A percentile compares a stretch with the other conserved stretches of the same genome.
phyloP scores from a whole-genome alignment of 2,113 vertebrate genomes.

The Mionectes macconnelli region DNA sequence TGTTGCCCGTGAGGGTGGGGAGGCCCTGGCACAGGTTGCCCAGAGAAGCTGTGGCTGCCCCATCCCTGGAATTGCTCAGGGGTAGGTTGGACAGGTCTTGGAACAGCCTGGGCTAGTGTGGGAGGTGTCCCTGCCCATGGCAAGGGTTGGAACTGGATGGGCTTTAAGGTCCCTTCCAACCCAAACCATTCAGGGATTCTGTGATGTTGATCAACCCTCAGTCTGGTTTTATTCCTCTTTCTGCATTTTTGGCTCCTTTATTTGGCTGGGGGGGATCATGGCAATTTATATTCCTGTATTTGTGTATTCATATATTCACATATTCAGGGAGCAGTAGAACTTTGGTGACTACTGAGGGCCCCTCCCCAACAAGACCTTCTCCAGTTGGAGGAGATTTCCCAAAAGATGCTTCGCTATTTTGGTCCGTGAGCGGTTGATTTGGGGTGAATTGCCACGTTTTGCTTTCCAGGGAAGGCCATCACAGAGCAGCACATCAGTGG shows the following conservation, averaged over 20 bases:
- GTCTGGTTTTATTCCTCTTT: background rate
- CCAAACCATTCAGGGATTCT: background rate
- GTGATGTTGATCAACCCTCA: background rate
- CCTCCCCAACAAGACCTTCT: background rate
- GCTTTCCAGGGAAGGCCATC: background rate
- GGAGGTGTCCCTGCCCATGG: background rate
- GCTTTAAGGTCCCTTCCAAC: background rate
- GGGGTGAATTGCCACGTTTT: background rate
- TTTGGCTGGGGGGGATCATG: background rate
- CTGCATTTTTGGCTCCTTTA: background rate
- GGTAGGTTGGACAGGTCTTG: rapidly evolving
- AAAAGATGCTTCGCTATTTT: background rate
- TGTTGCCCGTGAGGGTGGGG: rapidly evolving
- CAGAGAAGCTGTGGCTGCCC: background rate
- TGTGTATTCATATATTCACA: background rate
- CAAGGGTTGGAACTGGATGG: rapidly evolving
- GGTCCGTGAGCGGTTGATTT: rapidly evolving
- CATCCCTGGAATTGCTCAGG: background rate
- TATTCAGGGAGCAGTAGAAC: background rate
- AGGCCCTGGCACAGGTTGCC: background rate
- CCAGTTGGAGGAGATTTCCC: background rate
- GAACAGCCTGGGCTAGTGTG: rapidly evolving
- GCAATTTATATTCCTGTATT: background rate
- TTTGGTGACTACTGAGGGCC: background rate
- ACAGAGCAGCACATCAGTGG: rapidly evolving